Evolutionary conservation across 2,113 vertebrate genomes (phyloP).

Genomic region (Buteo buteo): DNA sequence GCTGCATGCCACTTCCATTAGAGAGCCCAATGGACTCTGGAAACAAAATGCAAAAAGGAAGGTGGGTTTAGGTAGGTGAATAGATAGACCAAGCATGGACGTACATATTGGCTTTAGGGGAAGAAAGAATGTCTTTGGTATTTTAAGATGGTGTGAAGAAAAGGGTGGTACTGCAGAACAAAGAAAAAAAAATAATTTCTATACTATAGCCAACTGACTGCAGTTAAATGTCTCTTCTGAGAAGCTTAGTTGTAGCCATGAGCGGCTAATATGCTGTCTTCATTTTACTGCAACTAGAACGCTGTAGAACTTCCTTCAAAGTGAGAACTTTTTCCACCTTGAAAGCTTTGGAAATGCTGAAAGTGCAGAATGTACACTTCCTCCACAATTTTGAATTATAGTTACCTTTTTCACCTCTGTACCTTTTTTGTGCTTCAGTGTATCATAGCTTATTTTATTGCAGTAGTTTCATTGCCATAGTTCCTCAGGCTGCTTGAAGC

Average conservation of each 20-base stretch:
- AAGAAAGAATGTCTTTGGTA: neutral
- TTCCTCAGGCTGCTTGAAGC: neutral
- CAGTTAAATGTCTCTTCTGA: neutral
- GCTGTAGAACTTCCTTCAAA: neutral
- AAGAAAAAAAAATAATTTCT: neutral
- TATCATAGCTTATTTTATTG: neutral
- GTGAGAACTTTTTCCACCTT: neutral
- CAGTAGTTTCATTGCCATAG: neutral
- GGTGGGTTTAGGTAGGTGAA: neutral
- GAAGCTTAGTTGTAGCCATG: neutral
- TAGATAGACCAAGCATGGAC: neutral
- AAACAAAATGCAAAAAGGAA: neutral
- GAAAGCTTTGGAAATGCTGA: neutral
- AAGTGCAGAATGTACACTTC: neutral
- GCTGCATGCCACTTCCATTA: neutral
- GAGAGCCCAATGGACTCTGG: neutral
- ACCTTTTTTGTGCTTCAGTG: neutral
- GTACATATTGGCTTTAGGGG: neutral
- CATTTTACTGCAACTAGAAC: neutral
- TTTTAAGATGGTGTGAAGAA: neutral
- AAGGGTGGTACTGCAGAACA: neutral
- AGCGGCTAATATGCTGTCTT: neutral
- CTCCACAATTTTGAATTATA: neutral
- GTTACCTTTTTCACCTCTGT: neutral
- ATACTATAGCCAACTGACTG: neutral